Evolutionary conservation across 2,113 vertebrate genomes (phyloP), one percentile per base, ranked within the genome.

Genomic region (Phylloscopus whistleri): DNA sequence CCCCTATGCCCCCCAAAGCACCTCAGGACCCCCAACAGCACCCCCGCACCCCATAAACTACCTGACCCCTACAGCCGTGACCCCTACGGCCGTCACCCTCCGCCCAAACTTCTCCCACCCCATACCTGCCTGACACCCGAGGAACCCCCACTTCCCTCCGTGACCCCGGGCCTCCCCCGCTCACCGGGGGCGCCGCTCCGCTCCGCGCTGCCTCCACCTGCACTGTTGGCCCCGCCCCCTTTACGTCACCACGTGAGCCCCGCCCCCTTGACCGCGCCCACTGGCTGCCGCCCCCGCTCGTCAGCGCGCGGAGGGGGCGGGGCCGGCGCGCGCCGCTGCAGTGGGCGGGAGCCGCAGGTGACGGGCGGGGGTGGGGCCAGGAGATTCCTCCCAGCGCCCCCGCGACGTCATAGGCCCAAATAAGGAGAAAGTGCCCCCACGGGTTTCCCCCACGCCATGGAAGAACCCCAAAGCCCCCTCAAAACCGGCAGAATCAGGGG

Each of bases 371-470:
- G 49, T 16, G 86, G 43, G 39, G 44, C 52, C 27, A 41, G 39
- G 41, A 7, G 26, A 16, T 7, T 23, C 52, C 55, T 1, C 35
- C 9, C 7, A 4, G 31, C 23, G 20, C 1, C 12, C 11, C 56
- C 43, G 37, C 72, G 73, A 75, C 89, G 52, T 90, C 78, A 84
- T 9, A 58, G 7, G 3, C 6, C 78, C 78, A n/a, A 16, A 89
- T 62, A 10, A 87, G 92, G 89, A 79, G 15, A 51, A 15, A 9
- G 13, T 1, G 26, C 2, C 17, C 18, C n/a, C 31, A 9, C 12
- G 22, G 33, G 7, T 13, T 66, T 5, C 23, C 35, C 43, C 7
- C 7, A 27, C 22, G 11, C 21, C 35, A 0, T 1, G 35, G 16
- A 39, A 16, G 30, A 41, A 9, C 21, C 24, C 20, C 17, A 8